A percentile compares a stretch with the other conserved stretches of the same genome.
These are phyloP conservation scores for Strigops habroptila DNA, from an alignment of 2,113 vertebrate species.

Conservation along the genomic window DNA sequence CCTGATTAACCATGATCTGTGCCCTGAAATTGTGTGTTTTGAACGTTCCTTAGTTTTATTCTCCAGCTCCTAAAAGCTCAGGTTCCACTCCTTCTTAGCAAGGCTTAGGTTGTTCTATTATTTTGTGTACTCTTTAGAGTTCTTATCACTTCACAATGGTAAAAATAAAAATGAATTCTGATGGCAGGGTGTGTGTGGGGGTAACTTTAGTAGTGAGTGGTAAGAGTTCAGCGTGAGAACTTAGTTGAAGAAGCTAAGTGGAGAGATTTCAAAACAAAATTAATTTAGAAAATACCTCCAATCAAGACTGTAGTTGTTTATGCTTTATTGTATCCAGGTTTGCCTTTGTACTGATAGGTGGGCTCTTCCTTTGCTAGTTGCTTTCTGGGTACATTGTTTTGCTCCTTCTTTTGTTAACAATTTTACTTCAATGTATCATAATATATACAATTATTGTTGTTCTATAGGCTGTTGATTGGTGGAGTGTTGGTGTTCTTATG, in stretches of 20 bases:
- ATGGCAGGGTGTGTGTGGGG: fast-evolving
- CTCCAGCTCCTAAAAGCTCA: background rate
- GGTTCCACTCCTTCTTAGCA: background rate
- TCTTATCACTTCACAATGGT: background rate
- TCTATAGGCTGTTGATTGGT: slow-evolving; percentile 96
- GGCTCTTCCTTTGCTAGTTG: background rate
- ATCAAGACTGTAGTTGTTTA: background rate
- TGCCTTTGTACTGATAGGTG: background rate
- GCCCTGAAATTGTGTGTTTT: background rate
- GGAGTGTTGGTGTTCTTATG: slow-evolving; percentile 97
- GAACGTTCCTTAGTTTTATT: background rate
- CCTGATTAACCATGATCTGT: background rate
- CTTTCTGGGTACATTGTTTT: background rate
- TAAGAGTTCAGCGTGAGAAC: background rate
- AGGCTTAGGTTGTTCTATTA: background rate
- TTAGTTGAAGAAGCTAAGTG: background rate
- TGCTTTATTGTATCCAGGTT: background rate
- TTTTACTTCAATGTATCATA: background rate
- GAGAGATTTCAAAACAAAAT: background rate
- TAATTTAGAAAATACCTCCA: background rate
- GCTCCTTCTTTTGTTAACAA: background rate
- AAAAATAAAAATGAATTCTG: background rate
- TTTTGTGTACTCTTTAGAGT: background rate
- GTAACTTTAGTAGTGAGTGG: background rate
- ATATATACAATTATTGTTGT: slow-evolving; percentile 13